Evolutionary conservation across 2,888 invertebrate species (phyloP).

Genomic region (Nomada hirtipes): DNA sequence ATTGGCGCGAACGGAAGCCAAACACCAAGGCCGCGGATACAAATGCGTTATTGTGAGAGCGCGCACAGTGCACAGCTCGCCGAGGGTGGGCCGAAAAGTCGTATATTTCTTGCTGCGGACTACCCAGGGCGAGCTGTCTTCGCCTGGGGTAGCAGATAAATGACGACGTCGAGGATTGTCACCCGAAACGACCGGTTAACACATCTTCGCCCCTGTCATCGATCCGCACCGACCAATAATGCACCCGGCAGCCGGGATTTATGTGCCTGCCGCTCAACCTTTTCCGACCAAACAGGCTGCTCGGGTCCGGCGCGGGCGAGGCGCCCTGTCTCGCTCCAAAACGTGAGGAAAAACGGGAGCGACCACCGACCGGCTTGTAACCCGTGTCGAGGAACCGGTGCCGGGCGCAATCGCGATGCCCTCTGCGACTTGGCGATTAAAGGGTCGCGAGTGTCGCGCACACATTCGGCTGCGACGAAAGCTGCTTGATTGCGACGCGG

Average conservation of each 20-base stretch:
- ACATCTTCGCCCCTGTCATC: constrained; percentile 77
- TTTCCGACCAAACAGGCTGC: constrained; percentile 2
- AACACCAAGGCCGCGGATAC: constrained; percentile 4
- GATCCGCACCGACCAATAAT: constrained; percentile 70
- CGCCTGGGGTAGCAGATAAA: constrained; percentile 77
- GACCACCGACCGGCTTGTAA: neutral
- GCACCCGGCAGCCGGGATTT: constrained; percentile 67
- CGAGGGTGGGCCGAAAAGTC: constrained; percentile 79
- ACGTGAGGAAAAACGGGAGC: constrained; percentile 11
- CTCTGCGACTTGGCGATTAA: neutral
- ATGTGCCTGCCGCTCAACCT: constrained; percentile 65
- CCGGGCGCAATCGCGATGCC: constrained; percentile 7
- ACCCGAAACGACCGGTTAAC: constrained; percentile 76
- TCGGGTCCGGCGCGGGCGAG: neutral
- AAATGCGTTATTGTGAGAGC: constrained; percentile 5
- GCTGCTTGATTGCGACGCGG: constrained; percentile 47
- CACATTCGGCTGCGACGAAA: constrained; percentile 10
- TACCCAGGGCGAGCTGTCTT: constrained; percentile 81
- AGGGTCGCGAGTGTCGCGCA: neutral
- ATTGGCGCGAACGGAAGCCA: neutral
- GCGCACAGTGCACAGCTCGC: neutral
- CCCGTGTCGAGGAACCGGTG: neutral
- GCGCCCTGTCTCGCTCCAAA: neutral
- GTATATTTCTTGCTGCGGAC: constrained; percentile 77
- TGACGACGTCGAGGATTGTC: constrained; percentile 72